Evolutionary conservation across 2,797 vertebrate genomes (phyloP).

Genomic region (Tapirus indicus): DNA sequence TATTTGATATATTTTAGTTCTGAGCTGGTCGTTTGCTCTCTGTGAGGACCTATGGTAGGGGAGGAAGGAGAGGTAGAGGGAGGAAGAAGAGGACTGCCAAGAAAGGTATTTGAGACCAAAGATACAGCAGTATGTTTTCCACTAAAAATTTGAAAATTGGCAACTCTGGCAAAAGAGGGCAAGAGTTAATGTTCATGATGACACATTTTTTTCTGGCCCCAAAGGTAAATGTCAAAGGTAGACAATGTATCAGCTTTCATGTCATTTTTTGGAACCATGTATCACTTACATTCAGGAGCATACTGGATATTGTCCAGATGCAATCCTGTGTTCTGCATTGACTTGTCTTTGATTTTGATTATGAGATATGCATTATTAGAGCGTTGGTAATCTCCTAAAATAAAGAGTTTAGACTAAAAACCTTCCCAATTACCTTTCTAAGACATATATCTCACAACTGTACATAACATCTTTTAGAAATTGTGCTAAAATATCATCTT

Average conservation of each 20-base stretch:
- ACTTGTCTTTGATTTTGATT: slow-evolving; percentile 42
- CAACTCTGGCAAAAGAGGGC: neutral
- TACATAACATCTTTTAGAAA: neutral
- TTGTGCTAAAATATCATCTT: neutral
- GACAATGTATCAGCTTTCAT: neutral
- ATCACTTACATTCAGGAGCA: neutral
- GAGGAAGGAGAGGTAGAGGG: neutral
- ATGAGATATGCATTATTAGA: neutral
- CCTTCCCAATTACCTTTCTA: neutral
- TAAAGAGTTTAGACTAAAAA: neutral
- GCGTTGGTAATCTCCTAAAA: neutral
- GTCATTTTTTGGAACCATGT: neutral
- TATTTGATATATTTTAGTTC: neutral
- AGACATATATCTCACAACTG: neutral
- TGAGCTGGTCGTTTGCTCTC: neutral
- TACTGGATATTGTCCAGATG: neutral
- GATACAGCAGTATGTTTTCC: neutral
- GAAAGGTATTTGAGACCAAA: neutral
- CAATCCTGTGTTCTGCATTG: neutral
- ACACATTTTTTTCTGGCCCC: neutral
- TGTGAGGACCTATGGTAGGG: neutral
- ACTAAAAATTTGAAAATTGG: neutral
- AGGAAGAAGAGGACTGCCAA: neutral
- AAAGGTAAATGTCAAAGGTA: neutral
- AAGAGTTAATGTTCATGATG: neutral